A percentile compares a stretch with the other conserved stretches of the same genome.
phyloP scores from a whole-genome alignment of 1,140 invertebrate species.

The Leptestheria dahalacensis region DNA sequence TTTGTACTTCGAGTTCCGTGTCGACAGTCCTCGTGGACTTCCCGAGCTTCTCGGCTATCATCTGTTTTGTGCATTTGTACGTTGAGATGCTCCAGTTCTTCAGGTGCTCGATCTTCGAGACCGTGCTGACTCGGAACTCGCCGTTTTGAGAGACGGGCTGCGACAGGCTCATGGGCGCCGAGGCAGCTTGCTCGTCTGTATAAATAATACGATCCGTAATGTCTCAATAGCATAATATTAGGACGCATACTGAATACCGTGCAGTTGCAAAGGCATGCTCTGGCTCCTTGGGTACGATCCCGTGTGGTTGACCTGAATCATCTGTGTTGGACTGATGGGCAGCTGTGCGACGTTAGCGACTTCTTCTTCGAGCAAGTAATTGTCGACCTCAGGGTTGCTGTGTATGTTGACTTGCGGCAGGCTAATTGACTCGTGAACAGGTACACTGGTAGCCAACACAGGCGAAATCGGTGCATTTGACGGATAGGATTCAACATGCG shows the following conservation, averaged over 20 bases:
- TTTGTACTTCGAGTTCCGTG: slow-evolving; percentile 79
- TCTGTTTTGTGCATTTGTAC: slow-evolving; percentile 89
- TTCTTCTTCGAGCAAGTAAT: too few relatives aligned
- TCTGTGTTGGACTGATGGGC: neutral
- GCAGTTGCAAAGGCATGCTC: neutral
- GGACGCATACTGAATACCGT: neutral
- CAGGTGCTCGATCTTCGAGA: slow-evolving; percentile 68
- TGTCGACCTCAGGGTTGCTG: too few relatives aligned
- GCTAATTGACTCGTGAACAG: too few relatives aligned
- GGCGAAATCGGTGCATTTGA: too few relatives aligned
- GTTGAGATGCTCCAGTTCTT: slow-evolving; percentile 94
- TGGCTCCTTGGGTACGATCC: neutral
- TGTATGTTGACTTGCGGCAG: too few relatives aligned
- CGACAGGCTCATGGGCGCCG: too few relatives aligned
- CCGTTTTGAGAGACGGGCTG: neutral
- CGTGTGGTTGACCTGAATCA: neutral
- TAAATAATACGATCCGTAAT: neutral
- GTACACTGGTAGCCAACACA: too few relatives aligned
- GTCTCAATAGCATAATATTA: neutral
- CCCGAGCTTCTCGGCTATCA: slow-evolving; percentile 86
- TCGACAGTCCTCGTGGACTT: slow-evolving; percentile 83
- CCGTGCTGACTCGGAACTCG: slow-evolving; percentile 1
- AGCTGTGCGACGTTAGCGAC: neutral
- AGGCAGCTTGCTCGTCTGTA: neutral
- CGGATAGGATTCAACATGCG: too few relatives aligned